These are phyloP conservation scores for Danio tinwini DNA, from an alignment of 2,797 vertebrate species.

Conservation along the genomic window DNA sequence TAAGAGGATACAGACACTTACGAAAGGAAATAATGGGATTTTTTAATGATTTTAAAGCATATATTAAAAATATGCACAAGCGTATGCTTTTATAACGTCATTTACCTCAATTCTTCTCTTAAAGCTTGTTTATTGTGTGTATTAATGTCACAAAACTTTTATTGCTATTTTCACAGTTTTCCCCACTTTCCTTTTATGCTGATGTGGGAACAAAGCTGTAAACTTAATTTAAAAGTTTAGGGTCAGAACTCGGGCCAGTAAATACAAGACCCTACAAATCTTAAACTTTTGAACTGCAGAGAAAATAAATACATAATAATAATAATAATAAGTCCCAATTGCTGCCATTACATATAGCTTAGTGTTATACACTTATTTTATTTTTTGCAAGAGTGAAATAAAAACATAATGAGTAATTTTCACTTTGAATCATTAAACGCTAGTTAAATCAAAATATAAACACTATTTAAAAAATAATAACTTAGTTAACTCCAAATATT, in stretches of 20 bases:
- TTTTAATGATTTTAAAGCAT: not conserved
- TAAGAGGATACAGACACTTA: not conserved
- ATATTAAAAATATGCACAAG: not conserved
- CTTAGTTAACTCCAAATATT: no score
- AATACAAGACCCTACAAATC: not conserved
- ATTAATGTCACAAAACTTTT: not conserved
- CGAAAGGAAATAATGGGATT: not conserved
- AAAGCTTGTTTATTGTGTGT: not conserved
- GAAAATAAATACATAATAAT: no score
- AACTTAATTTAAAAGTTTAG: not conserved
- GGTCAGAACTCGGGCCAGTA: not conserved
- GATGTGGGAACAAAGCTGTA: not conserved
- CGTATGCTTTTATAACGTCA: not conserved
- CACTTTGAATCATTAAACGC: no score
- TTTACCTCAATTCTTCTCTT: not conserved
- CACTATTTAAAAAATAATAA: no score
- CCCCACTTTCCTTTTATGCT: not conserved
- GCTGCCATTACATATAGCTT: no score
- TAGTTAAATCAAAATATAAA: no score
- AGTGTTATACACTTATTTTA: no score
- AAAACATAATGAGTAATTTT: no score
- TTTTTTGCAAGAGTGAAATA: no score
- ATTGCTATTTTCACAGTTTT: not conserved
- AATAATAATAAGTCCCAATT: no score
- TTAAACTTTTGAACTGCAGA: not conserved